Percentiles rank a stretch among this genome's conserved stretches.
phyloP scores from a whole-genome alignment of 1,140 invertebrate species.

The Calosoma granatense region DNA sequence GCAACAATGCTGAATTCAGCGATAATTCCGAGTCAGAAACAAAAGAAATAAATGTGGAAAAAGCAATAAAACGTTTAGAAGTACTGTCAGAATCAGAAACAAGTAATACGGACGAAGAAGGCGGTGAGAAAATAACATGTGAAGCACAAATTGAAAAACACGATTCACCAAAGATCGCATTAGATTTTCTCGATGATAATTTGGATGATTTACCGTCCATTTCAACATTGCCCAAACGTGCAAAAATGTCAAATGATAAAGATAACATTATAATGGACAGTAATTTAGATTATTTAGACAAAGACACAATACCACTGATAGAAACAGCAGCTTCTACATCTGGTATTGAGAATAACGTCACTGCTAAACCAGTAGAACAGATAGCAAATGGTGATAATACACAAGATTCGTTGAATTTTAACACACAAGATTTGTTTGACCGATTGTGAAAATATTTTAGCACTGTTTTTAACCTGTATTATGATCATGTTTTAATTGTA shows the following conservation, averaged over 20 bases:
- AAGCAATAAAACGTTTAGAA: slow-evolving; percentile 6
- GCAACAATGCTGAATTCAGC: neutral
- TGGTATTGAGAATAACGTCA: neutral
- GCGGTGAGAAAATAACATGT: neutral
- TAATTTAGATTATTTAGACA: neutral
- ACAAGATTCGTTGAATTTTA: slow-evolving; percentile 5
- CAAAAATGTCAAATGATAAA: neutral
- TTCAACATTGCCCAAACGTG: slow-evolving; percentile 2
- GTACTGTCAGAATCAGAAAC: slow-evolving; percentile 8
- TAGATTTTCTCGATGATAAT: slow-evolving; percentile 6
- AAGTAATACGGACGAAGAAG: neutral
- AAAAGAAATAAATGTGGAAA: neutral
- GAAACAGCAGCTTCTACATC: neutral
- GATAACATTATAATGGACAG: neutral
- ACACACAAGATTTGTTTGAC: slow-evolving; percentile 13
- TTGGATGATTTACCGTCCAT: neutral
- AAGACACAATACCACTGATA: neutral
- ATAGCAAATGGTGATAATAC: neutral
- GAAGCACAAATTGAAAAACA: neutral
- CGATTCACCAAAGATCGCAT: neutral
- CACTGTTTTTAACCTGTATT: slow-evolving; percentile 10
- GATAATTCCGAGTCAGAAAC: neutral
- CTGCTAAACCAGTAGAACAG: neutral
- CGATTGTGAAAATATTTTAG: slow-evolving; percentile 1
- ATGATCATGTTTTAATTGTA: slow-evolving; percentile 4